phyloP scores from a whole-genome alignment of 2,797 vertebrate genomes.

The Lagodon rhomboides region DNA sequence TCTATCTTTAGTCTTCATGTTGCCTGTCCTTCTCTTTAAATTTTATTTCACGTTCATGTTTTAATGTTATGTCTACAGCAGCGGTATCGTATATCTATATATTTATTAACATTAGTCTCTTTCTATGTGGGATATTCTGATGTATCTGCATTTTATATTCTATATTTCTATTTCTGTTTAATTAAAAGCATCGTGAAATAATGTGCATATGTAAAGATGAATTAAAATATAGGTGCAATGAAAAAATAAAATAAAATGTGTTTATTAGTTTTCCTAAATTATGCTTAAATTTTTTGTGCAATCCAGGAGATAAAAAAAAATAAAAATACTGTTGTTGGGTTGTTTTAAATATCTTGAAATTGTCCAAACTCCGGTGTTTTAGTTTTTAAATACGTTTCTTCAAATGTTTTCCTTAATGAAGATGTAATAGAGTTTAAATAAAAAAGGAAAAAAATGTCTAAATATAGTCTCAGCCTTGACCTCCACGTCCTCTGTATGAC shows the following conservation, averaged over 20 bases:
- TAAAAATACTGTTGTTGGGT: neutral
- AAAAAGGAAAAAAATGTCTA: neutral
- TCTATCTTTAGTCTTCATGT: too few relatives aligned
- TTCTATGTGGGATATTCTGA: neutral
- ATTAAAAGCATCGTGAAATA: neutral
- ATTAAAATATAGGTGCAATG: too few relatives aligned
- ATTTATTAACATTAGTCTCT: neutral
- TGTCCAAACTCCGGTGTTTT: neutral
- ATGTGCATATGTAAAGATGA: too few relatives aligned
- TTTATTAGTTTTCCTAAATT: neutral
- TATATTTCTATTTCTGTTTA: neutral
- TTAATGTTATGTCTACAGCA: too few relatives aligned
- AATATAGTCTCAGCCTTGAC: slow-evolving; percentile 3
- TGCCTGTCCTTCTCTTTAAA: too few relatives aligned
- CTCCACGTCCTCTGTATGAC: neutral
- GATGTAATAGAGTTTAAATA: neutral
- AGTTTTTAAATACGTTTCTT: neutral
- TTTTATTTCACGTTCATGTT: too few relatives aligned
- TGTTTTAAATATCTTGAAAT: neutral
- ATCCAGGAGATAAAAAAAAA: neutral
- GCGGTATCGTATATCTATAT: neutral
- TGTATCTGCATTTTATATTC: neutral
- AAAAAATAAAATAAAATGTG: too few relatives aligned
- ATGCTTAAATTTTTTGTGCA: neutral
- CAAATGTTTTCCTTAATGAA: neutral